Percentiles rank a stretch among this genome's conserved stretches.
Conservation (phyloP, 2,113 vertebrate species). For the Poeciliopsis retropinna region DNA sequence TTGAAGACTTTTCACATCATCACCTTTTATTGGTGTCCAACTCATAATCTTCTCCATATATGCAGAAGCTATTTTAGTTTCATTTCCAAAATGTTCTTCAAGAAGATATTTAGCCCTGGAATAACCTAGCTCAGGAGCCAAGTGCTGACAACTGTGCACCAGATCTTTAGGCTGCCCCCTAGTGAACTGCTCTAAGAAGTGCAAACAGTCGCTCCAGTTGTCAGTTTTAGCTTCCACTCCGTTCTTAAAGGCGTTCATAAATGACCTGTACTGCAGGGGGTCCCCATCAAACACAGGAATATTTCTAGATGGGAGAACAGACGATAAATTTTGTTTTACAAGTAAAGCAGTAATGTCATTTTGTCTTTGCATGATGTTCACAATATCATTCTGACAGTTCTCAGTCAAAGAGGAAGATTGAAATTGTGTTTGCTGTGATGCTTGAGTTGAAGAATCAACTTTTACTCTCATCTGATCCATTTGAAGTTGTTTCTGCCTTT, state of each 20-base stretch:
- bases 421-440: neutral
- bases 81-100: no score
- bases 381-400: neutral
- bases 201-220: no score
- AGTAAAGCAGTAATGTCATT: neutral
- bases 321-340: neutral
- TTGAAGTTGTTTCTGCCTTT: neutral
- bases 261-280: no score
- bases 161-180: no score
- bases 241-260: no score
- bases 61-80: no score
- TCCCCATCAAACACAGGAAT: neutral
- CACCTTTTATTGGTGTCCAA: no score
- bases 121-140: neutral
- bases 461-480: neutral
- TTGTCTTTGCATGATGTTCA: neutral
- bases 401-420: neutral
- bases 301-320: neutral
- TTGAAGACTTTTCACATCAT: no score
- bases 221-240: no score
- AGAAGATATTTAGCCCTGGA: neutral
- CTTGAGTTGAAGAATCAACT: neutral
- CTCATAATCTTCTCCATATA: no score
- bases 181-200: no score
- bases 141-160: no score